Evolutionary conservation across 2,888 invertebrate species (phyloP).

Genomic region (Epicampocera succincta): DNA sequence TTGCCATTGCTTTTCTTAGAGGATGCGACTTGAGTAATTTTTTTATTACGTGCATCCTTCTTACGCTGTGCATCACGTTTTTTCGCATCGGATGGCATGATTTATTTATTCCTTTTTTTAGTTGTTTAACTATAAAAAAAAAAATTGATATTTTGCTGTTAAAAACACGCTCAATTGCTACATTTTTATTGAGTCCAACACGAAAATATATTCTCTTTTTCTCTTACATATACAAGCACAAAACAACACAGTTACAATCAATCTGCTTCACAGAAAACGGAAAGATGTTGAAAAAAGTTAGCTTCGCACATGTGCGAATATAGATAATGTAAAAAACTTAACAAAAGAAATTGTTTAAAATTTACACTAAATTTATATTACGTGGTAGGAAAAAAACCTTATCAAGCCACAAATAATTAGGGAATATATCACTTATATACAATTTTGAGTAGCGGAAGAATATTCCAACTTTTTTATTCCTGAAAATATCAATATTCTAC

Average conservation of each 20-base stretch:
- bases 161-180: background rate
- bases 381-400: slow-evolving; percentile 36
- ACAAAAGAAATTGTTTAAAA: slow-evolving; percentile 41
- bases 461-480: slow-evolving; percentile 2
- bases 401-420: slow-evolving; percentile 15
- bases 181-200: no score
- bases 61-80: slow-evolving; percentile 99
- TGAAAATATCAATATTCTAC: slow-evolving; percentile 46
- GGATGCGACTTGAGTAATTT: slow-evolving; percentile 82
- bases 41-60: slow-evolving; percentile 90
- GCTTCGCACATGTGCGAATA: slow-evolving; percentile 68
- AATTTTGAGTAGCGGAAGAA: background rate
- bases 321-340: slow-evolving; percentile 7
- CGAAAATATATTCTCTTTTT: background rate
- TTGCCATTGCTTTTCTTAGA: slow-evolving; percentile 84
- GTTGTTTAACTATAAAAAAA: background rate
- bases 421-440: background rate
- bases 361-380: slow-evolving; percentile 45
- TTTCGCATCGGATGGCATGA: slow-evolving; percentile 99
- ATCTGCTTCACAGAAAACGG: slow-evolving; percentile 13
- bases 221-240: slow-evolving; percentile 3
- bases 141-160: background rate
- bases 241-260: slow-evolving; percentile 9
- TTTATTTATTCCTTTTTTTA: slow-evolving; percentile 15
- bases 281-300: slow-evolving; percentile 5